Evolutionary conservation across 2,797 vertebrate species (phyloP).

Genomic region (Peromyscus attwateri): DNA sequence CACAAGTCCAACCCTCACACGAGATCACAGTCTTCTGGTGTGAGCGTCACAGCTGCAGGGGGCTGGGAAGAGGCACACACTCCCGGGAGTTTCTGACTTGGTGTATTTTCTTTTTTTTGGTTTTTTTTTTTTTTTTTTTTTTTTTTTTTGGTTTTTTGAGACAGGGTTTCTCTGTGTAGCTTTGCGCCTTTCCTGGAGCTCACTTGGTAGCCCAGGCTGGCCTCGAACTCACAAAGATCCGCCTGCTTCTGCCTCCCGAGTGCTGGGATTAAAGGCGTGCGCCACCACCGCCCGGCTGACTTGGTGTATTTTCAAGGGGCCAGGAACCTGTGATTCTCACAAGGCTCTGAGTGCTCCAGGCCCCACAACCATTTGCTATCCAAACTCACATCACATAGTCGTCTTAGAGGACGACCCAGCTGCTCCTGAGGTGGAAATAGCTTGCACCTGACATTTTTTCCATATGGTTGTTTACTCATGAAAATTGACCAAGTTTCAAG

Average conservation of each 20-base stretch:
- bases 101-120: no score
- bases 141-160: no score
- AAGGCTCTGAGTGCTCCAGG: neutral
- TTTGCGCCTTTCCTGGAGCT: no score
- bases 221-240: no score
- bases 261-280: no score
- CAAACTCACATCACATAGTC: neutral
- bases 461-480: neutral
- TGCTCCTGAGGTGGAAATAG: neutral
- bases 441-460: conserved; percentile 17
- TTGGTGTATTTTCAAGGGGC: neutral
- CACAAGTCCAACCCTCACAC: neutral
- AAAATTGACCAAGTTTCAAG: neutral
- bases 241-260: no score
- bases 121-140: no score
- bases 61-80: neutral
- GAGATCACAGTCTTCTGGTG: neutral
- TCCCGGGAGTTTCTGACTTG: neutral
- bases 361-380: neutral
- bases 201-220: no score
- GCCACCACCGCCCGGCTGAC: no score
- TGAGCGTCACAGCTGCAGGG: neutral
- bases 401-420: neutral
- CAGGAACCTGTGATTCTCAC: neutral
- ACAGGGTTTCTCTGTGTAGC: no score